Conservation (phyloP, 2,113 vertebrate genomes). For the Phyllostomus discolor region DNA sequence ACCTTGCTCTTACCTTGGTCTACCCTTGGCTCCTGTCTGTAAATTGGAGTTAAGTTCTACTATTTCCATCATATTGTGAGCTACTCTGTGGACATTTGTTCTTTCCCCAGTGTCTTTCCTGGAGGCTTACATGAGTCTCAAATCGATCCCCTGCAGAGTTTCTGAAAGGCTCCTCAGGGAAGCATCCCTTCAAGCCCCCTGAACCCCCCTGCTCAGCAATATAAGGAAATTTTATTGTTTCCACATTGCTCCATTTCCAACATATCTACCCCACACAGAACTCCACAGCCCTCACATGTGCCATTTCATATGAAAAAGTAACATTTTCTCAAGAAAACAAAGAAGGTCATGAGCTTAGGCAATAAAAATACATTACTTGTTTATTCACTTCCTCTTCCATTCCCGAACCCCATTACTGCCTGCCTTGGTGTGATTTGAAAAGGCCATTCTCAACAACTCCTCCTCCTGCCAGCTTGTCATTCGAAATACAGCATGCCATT, state of each 20-base stretch:
- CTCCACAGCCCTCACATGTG: neutral
- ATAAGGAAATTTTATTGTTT: neutral
- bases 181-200: neutral
- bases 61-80: neutral
- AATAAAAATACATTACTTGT: constrained; percentile 7
- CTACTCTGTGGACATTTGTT: neutral
- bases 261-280: neutral
- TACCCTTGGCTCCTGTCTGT: neutral
- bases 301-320: neutral
- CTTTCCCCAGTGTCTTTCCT: neutral
- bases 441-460: neutral
- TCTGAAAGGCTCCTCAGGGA: neutral
- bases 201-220: neutral
- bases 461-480: neutral
- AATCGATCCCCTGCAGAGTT: neutral
- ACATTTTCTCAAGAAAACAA: constrained; percentile 37
- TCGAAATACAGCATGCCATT: neutral
- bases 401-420: neutral
- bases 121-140: neutral
- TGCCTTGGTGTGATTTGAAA: neutral
- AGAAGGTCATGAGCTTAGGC: neutral
- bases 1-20: neutral
- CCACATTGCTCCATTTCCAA: neutral
- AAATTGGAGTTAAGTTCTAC: neutral
- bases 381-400: neutral